Evolutionary conservation across 1,140 invertebrate genomes (phyloP), one percentile per base, ranked within the genome.

Genomic region (Phenacoccus solenopsis): DNA sequence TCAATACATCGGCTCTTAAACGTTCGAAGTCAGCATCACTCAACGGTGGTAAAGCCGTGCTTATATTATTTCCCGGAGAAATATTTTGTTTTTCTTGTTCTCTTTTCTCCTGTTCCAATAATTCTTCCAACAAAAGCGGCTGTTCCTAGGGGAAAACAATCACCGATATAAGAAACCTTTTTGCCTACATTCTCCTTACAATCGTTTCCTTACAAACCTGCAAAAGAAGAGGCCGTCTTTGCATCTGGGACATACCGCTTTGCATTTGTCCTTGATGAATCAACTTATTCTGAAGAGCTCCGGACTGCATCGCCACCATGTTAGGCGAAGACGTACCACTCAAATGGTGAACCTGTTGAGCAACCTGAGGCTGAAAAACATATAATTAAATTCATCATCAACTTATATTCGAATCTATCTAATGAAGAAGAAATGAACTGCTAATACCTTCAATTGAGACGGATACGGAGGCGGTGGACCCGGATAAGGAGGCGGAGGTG

Each of bases 71-170:
- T 76, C 70, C 79, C 71, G 81, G 79, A 35, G 77, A 73, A 67
- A 82, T 82, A 22, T 59, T 59, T 20, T 64, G 59, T 74, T 90
- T 88, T 76, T 92, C 89, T 77, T 93, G 91, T 78, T 95, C 92
- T 27, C 90, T 83, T 79, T 95, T 95, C 77, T 95, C 93, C 84
- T 95, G 88, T 80, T 95, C 92, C 74, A 96, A 79, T 70, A 96
- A 82, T 77, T 95, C 93, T 83, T 94, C 91, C 76, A 96, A 82
- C 75, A 95, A 82, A 75, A 94, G 84, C 57, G 91, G 92, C 83
- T 95, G 93, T 81, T 95, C 91, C 88, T 94, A n/a, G n/a, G n/a
- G n/a, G 84, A 32, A 32, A 71, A 57, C 28, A 67, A 70, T 25
- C 38, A 49, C 20, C n/a, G n/a, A n/a, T n/a, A n/a, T n/a, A n/a